phyloP scores from a whole-genome alignment of 2,797 vertebrate genomes.

The Ptychobarbus kaznakovi region DNA sequence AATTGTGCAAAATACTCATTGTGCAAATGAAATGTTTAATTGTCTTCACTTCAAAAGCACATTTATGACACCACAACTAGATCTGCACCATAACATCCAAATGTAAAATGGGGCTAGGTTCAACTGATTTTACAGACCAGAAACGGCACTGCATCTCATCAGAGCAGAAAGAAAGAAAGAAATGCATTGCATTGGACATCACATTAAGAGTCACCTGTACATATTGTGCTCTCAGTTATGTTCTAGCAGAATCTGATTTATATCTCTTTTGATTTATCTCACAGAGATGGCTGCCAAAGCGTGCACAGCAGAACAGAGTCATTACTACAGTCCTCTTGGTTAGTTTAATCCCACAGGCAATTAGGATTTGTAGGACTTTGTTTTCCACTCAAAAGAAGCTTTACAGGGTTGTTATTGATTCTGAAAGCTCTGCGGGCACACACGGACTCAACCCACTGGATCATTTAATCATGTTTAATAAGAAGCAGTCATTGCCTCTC shows the following conservation, averaged over 20 bases:
- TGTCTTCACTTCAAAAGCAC: not conserved
- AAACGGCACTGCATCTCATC: not conserved
- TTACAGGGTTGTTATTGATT: constrained; percentile 77
- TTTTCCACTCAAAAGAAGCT: constrained; percentile 76
- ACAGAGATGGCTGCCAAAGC: constrained; percentile 78
- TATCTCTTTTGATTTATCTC: constrained; percentile 81
- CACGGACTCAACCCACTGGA: constrained; percentile 75
- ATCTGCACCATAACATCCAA: constrained; percentile 17
- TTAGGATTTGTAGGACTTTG: constrained; percentile 78
- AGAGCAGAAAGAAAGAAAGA: not conserved
- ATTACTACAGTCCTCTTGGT: constrained; percentile 67
- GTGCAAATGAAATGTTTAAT: constrained; percentile 16
- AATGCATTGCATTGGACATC: not conserved
- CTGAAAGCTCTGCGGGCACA: constrained; percentile 68
- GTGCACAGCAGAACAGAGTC: constrained; percentile 65
- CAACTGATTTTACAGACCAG: constrained; percentile 10
- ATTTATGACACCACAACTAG: constrained; percentile 22
- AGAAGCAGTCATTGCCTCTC: constrained; percentile 72
- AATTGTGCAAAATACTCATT: constrained; percentile 3
- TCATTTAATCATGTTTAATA: constrained; percentile 83
- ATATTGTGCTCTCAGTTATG: constrained; percentile 56
- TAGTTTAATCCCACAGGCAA: constrained; percentile 73
- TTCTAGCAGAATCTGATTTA: constrained; percentile 79
- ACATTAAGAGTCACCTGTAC: constrained; percentile 32
- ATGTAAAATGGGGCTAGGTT: not conserved